A percentile compares a stretch with the other conserved stretches of the same genome.
Conservation (phyloP, 1,140 invertebrate genomes). For the Saccostrea glomerata region DNA sequence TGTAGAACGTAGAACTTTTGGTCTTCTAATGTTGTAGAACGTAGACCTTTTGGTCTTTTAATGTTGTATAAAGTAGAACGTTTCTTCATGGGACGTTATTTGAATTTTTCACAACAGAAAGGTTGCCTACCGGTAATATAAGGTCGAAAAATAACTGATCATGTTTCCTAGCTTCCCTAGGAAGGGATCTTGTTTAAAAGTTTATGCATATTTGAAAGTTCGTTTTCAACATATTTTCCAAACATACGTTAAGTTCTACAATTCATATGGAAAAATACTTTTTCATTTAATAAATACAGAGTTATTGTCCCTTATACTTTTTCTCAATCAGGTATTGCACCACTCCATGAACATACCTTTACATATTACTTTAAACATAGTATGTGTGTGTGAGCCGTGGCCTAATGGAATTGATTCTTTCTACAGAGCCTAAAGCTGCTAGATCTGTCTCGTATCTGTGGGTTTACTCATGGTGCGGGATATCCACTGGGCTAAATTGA, state of each 20-base stretch:
- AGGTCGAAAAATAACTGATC: too few species aligned
- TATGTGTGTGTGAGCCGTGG: not conserved
- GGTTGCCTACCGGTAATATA: too few species aligned
- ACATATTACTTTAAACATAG: not conserved
- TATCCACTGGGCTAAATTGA: not conserved
- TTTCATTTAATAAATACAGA: not conserved
- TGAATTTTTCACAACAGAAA: too few species aligned
- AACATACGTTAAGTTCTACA: not conserved
- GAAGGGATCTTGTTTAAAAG: too few species aligned
- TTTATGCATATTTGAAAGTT: too few species aligned
- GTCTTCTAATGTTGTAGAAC: too few species aligned
- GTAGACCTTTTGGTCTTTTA: too few species aligned
- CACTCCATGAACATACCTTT: not conserved
- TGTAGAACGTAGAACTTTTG: too few species aligned
- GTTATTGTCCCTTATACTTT: not conserved
- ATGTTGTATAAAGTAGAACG: too few species aligned
- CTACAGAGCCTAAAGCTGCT: not conserved
- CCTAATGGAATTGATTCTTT: not conserved
- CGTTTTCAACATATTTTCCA: too few species aligned
- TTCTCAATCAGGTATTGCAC: not conserved
- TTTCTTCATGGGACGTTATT: too few species aligned
- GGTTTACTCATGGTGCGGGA: not conserved
- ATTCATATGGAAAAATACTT: not conserved
- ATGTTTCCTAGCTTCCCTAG: too few species aligned
- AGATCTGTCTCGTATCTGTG: not conserved